These are phyloP conservation scores for Spisula solida DNA, from an alignment of 2,888 invertebrate species.

Conservation along the genomic window DNA sequence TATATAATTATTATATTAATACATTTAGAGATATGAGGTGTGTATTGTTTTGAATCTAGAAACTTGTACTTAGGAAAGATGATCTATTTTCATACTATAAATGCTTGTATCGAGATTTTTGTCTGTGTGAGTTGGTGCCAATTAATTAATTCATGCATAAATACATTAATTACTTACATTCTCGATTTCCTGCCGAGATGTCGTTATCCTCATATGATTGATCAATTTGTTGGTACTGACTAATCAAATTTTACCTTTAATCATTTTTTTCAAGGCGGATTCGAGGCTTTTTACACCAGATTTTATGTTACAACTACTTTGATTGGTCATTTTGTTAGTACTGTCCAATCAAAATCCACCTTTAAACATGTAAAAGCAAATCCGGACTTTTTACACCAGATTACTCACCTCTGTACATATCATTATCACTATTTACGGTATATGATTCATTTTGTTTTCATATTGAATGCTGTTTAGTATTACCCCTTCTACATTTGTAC, in stretches of 20 bases:
- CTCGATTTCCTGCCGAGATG: background rate
- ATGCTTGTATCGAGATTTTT: background rate
- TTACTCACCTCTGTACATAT: background rate
- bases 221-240: no score
- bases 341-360: background rate
- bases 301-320: background rate
- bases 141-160: background rate
- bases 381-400: background rate
- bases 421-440: background rate
- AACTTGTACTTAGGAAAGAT: background rate
- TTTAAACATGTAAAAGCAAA: background rate
- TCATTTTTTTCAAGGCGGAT: no score
- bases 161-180: background rate
- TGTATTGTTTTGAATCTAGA: background rate
- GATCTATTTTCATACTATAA: conserved; percentile 16
- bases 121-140: background rate
- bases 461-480: no score
- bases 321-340: background rate
- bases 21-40: background rate
- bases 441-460: no score
- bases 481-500: no score
- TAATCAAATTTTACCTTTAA: no score
- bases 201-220: background rate
- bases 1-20: background rate
- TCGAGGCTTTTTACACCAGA: no score